phyloP scores from a whole-genome alignment of 2,113 vertebrate genomes.

The Cheilinus undulatus region DNA sequence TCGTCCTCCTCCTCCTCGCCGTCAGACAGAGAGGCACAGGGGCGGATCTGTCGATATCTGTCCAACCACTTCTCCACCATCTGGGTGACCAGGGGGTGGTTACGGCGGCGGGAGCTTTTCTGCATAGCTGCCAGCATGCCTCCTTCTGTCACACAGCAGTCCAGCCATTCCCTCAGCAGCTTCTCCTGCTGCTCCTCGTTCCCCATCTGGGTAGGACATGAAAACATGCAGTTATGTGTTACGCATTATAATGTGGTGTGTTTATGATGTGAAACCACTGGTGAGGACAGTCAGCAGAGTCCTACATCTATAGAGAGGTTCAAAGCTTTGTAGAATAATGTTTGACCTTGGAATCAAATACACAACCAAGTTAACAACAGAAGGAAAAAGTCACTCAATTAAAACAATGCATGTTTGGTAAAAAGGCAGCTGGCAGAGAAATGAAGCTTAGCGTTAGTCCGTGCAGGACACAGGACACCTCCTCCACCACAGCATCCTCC shows the following conservation, averaged over 20 bases:
- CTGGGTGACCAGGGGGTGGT: constrained; percentile 95
- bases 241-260: not conserved
- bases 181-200: constrained; percentile 98
- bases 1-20: constrained; percentile 97
- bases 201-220: constrained; percentile 86
- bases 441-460: too few species aligned
- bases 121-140: constrained; percentile 95
- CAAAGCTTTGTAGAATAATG: too few species aligned
- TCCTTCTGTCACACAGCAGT: constrained; percentile 98
- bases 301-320: too few species aligned
- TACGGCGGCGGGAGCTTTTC: constrained; percentile 93
- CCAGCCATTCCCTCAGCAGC: constrained; percentile 96
- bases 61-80: constrained; percentile 99
- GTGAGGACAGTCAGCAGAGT: not conserved
- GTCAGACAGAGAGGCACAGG: constrained; percentile 93
- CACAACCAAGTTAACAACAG: too few species aligned
- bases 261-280: not conserved
- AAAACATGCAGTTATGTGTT: not conserved
- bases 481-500: too few species aligned
- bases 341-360: too few species aligned
- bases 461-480: too few species aligned
- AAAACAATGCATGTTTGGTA: too few species aligned
- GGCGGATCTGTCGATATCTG: constrained; percentile 94
- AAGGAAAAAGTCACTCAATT: too few species aligned
- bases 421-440: too few species aligned